A percentile compares a stretch with the other conserved stretches of the same genome.
phyloP scores from a whole-genome alignment of 2,113 vertebrate genomes.

The Mungos mungo region DNA sequence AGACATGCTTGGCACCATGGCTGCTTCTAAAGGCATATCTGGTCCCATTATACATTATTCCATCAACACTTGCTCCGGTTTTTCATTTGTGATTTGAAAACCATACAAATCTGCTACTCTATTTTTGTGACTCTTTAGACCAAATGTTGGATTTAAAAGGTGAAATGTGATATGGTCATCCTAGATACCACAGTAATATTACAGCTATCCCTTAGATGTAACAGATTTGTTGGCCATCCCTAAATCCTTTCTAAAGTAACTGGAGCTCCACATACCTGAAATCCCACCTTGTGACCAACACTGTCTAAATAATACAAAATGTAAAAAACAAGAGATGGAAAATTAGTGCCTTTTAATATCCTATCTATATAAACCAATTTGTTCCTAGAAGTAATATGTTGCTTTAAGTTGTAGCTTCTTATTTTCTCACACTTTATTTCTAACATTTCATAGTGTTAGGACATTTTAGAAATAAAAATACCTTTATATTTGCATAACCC shows the following conservation, averaged over 20 bases:
- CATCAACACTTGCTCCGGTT: conserved; percentile 38
- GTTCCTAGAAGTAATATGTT: conserved; percentile 37
- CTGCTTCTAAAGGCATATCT: conserved; percentile 35
- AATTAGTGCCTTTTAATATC: conserved; percentile 36
- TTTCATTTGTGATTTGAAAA: conserved; percentile 63
- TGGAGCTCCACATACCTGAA: conserved; percentile 6
- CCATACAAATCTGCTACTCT: conserved; percentile 4
- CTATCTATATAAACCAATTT: conserved; percentile 35
- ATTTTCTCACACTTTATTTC: conserved; percentile 39
- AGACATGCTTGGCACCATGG: neutral
- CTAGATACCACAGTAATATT: conserved; percentile 1
- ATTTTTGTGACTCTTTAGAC: conserved; percentile 36
- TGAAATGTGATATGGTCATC: conserved; percentile 18
- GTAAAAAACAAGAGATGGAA: conserved; percentile 5
- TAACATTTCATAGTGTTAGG: conserved; percentile 40
- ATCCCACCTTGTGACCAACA: conserved; percentile 6
- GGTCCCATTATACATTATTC: neutral
- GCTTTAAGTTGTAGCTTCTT: conserved; percentile 40
- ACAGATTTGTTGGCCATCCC: neutral
- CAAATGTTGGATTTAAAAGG: conserved; percentile 46
- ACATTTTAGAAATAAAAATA: conserved; percentile 58
- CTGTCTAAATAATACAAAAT: conserved; percentile 56
- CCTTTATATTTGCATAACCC: conserved; percentile 37
- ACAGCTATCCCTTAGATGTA: conserved; percentile 44
- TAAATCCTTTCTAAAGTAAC: conserved; percentile 20